Conservation (phyloP, 2,797 vertebrate species). For the Okamejei kenojei region DNA sequence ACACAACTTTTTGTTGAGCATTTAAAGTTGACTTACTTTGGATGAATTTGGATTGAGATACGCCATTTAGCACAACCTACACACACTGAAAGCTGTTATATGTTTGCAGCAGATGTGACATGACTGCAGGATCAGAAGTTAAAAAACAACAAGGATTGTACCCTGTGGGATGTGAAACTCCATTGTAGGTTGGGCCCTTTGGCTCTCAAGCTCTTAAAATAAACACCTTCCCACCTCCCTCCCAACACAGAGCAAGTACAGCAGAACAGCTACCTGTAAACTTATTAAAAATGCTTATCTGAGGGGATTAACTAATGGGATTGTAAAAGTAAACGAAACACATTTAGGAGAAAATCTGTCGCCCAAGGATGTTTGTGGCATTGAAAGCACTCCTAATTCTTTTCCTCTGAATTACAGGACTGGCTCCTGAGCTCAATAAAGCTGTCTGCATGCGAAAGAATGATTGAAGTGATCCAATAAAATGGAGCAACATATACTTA, state of each 20-base stretch:
- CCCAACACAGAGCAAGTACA: neutral
- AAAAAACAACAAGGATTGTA: neutral
- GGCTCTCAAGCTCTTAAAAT: neutral
- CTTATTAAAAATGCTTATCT: neutral
- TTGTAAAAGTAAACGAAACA: neutral
- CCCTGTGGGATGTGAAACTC: neutral
- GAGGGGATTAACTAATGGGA: neutral
- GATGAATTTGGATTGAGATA: neutral
- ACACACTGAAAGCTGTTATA: neutral
- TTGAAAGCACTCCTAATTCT: neutral
- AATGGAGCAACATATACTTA: neutral
- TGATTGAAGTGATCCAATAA: neutral
- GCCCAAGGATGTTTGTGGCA: neutral
- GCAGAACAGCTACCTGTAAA: neutral
- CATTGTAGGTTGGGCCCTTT: neutral
- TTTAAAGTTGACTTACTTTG: neutral
- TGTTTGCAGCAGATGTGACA: neutral
- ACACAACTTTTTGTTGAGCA: neutral
- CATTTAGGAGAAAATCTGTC: neutral
- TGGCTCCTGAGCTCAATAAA: neutral
- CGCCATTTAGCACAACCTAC: neutral
- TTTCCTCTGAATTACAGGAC: neutral
- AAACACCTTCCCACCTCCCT: neutral
- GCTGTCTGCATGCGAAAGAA: constrained; percentile 10
- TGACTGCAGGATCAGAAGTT: neutral